These are phyloP conservation scores for Chionodraco myersi DNA, from an alignment of 2,113 vertebrate species.

Conservation along the genomic window DNA sequence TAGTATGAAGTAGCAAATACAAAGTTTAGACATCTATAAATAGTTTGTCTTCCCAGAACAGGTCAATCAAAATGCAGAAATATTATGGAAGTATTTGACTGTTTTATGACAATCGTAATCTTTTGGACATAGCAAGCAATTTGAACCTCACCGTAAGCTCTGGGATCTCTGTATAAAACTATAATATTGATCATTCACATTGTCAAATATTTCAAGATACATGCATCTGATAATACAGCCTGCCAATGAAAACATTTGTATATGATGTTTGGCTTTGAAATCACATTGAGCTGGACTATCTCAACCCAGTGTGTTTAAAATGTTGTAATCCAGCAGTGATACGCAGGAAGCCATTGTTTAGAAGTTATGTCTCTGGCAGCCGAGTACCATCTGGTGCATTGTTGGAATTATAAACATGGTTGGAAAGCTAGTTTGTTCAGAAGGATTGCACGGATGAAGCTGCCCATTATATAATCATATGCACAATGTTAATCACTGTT, in stretches of 20 bases:
- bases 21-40: constrained; percentile 29
- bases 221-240: neutral
- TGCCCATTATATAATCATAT: constrained; percentile 39
- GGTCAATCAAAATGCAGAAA: neutral
- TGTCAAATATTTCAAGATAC: neutral
- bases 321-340: constrained; percentile 23
- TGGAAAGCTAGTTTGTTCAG: constrained; percentile 39
- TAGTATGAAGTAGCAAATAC: neutral
- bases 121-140: neutral
- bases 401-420: constrained; percentile 35
- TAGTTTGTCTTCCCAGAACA: constrained; percentile 13
- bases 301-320: neutral
- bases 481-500: constrained; percentile 35
- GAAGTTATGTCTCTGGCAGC: constrained; percentile 11
- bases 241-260: neutral
- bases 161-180: neutral
- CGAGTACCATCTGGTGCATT: constrained; percentile 38
- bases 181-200: neutral
- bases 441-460: constrained; percentile 30
- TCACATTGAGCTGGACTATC: neutral
- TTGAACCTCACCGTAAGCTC: neutral
- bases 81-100: too few species aligned
- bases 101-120: too few species aligned
- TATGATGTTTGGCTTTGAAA: neutral
- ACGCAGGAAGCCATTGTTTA: constrained; percentile 5